These are phyloP conservation scores for Ciconia nigra DNA, from an alignment of 2,797 vertebrate species.

Conservation along the genomic window DNA sequence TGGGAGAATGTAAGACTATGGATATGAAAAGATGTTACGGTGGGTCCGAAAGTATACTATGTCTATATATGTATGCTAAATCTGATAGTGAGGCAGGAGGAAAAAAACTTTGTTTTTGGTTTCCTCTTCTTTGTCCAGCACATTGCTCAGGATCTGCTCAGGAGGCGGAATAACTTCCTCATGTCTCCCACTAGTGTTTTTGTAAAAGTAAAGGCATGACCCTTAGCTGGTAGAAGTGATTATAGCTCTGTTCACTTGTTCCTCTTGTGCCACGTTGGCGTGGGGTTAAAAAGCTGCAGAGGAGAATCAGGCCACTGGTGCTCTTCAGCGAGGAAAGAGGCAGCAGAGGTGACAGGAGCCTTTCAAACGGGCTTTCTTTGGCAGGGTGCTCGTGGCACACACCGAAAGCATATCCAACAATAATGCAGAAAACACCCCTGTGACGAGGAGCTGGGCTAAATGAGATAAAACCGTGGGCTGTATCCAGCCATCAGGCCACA, in stretches of 20 bases:
- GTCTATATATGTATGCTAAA: neutral
- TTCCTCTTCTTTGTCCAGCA: neutral
- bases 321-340: neutral
- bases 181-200: neutral
- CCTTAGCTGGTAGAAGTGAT: neutral
- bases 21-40: neutral
- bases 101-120: neutral
- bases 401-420: neutral
- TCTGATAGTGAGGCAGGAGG: neutral
- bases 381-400: rapidly evolving
- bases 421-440: neutral
- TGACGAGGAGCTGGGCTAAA: neutral
- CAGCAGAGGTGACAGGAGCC: neutral
- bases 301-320: rapidly evolving
- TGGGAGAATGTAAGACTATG: rapidly evolving
- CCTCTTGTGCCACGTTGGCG: neutral
- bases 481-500: neutral
- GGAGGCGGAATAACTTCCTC: neutral
- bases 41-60: neutral
- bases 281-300: neutral
- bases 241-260: neutral
- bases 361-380: neutral
- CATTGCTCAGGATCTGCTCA: neutral
- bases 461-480: neutral
- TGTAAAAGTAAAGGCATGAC: neutral